These are phyloP conservation scores for Malurus elegans DNA, from an alignment of 2,113 vertebrate species.

Conservation along the genomic window DNA sequence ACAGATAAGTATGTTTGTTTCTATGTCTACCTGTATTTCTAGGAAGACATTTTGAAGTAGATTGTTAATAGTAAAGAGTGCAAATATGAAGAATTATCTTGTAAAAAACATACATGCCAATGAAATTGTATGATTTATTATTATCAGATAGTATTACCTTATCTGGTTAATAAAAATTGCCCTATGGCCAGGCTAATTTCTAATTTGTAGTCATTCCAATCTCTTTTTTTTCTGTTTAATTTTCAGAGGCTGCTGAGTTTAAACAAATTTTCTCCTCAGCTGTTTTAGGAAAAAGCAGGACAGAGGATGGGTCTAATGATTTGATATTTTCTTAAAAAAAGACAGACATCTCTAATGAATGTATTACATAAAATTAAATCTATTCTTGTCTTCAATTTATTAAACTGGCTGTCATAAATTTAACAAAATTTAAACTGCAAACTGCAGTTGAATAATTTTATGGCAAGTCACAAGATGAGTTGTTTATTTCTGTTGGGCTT, in stretches of 20 bases:
- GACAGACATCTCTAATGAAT: neutral
- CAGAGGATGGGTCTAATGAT: neutral
- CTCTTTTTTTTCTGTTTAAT: neutral
- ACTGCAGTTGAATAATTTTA: neutral
- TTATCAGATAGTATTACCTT: neutral
- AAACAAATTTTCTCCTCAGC: neutral
- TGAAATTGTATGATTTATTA: neutral
- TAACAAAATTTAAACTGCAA: neutral
- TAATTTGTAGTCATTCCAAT: neutral
- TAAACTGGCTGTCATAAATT: neutral
- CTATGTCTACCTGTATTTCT: neutral
- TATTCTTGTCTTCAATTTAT: neutral
- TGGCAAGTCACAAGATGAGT: neutral
- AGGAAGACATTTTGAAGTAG: neutral
- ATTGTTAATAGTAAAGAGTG: neutral
- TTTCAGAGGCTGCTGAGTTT: neutral
- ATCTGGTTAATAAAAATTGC: neutral
- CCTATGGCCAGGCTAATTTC: neutral
- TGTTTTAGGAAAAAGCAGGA: neutral
- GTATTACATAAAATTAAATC: neutral
- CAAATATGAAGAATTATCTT: neutral
- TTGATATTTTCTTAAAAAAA: neutral
- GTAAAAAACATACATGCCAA: neutral
- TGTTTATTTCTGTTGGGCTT: conserved; percentile 20
- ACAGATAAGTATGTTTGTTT: neutral